Evolutionary conservation across 2,888 invertebrate genomes (phyloP), one percentile per base, ranked within the genome.

Genomic region (Hypomecis punctinalis): DNA sequence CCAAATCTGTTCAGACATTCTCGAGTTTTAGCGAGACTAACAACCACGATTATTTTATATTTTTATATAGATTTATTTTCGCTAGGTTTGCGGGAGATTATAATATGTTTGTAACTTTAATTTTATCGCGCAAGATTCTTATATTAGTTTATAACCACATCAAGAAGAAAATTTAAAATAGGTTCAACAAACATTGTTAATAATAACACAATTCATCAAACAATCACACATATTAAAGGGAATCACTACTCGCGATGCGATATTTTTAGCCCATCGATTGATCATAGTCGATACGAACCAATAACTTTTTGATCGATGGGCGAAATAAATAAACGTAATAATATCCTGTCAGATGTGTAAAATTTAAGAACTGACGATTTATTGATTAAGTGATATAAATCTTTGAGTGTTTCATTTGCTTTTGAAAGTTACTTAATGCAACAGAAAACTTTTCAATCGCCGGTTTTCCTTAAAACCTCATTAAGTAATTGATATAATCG

Each of bases 321-420:
- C 3, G 10, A 52, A 33, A 52, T 40, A 52, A 40, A 52, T 10
- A 52, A 40, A 52, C 52, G 11, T 48, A 69, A 63, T 53, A 67
- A 68, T 64, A 68, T 68, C 69, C 62, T 70, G 59, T 64, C 23
- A 37, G 9, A 23, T 33, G 7, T 33, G 40, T 42, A 33, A 40
- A 42, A 52, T 52, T 52, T 40, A n/a, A 52, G 40, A 52, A 23
- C 52, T 33, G 52, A 9, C 33, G 40, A 23, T 40, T 42, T 52
- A 52, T 52, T 39, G 37, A 39, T 51, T 11, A 13, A 9, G 6
- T 40, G 6, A 13, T 7, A 5, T 13, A 23, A 46, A 35, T 48
- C 35, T 36, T 9, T 11, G 11, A 39, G 11, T 39, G 13, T 52
- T 40, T 23, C 23, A 23, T 23, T 23, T 23, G 23, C 23, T 23